Base-by-base conservation (phyloP, 2,113 vertebrate genomes). In the Aleadryas rufinucha region DNA sequence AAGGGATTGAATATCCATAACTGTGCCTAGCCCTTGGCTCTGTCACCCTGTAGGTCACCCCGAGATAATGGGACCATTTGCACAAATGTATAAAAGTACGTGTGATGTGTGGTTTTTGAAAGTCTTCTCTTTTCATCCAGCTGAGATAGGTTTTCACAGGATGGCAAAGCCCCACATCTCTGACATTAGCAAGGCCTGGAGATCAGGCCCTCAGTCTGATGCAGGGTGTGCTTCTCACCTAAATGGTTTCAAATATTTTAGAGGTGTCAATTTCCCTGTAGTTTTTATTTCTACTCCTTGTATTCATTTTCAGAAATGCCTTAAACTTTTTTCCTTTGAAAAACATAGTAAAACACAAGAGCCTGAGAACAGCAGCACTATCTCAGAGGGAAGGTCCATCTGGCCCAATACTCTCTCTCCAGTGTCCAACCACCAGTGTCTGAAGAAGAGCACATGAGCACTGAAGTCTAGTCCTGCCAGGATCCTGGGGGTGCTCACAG, bases 181-280 rank as follows among this genome's bases (percentile, higher is more conserved):
- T 60, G 53, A n/a, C 28, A 39, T 20, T 28, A n/a, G 24, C 0
- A 0, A 53, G n/a, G n/a, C 60, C n/a, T 0, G 0, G 28, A 82
- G 45, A 66, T 75, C 52, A 66, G 82, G 69, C 28, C 45, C 33
- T 45, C 16, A n/a, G 45, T 45, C 10, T 60, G 33, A 11, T 66
- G 33, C 28, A 52, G 28, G 33, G 52, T 66, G 16, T 59, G 24
- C 77, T 89, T 57, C 59, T 60, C 60, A 66, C 28, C 37, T 59
- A 28, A 52, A n/a, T 16, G 10, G 23, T 21, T 74, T 66, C 52
- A 44, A 35, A 28, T 74, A 64, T 59, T 66, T 52, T 33, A 27
- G 21, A 65, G 10, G 6, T 44, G 33, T 59, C 28, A 20, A 2
- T 52, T 57, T 66, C 11, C 15, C 33, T 57, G 33, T 20, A n/a